Evolutionary conservation across 2,797 vertebrate genomes (phyloP).

Genomic region (Synanceia verrucosa): DNA sequence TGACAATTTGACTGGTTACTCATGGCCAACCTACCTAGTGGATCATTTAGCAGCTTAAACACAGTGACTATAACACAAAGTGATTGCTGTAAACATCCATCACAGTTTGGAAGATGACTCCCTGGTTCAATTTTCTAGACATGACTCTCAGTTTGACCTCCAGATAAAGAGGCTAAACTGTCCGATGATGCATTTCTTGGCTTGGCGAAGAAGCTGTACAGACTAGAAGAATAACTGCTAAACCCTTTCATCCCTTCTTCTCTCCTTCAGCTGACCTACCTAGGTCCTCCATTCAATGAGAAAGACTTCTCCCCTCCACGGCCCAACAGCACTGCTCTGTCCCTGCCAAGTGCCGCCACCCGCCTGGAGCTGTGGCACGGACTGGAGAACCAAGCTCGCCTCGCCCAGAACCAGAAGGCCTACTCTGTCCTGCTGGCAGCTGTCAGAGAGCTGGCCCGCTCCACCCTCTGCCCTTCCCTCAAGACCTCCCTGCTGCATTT

Average conservation of each 20-base stretch:
- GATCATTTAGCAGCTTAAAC: too few species aligned
- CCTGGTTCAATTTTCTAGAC: background rate
- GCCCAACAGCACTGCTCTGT: slow-evolving; percentile 87
- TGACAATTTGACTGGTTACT: background rate
- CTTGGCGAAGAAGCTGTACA: background rate
- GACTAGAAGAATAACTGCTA: background rate
- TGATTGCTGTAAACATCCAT: slow-evolving; percentile 5
- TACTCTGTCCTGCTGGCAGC: slow-evolving; percentile 92
- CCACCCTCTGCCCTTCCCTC: slow-evolving; percentile 89
- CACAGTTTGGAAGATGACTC: background rate
- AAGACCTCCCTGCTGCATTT: slow-evolving; percentile 92
- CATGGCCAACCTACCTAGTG: background rate
- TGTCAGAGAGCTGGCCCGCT: slow-evolving; percentile 89
- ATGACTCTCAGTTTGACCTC: background rate
- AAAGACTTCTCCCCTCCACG: slow-evolving; percentile 96
- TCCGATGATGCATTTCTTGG: background rate
- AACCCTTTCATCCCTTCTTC: background rate
- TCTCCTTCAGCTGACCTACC: slow-evolving; percentile 89
- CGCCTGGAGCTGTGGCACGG: slow-evolving; percentile 93
- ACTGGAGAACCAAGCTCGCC: slow-evolving; percentile 91
- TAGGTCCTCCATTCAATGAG: slow-evolving; percentile 96
- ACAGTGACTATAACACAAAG: too few species aligned
- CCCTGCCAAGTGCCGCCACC: slow-evolving; percentile 93
- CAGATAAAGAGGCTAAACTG: slow-evolving; percentile 2
- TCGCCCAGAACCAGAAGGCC: slow-evolving; percentile 95